Conservation (phyloP, 2,888 invertebrate genomes). For the Nematopogon swammerdamellus region DNA sequence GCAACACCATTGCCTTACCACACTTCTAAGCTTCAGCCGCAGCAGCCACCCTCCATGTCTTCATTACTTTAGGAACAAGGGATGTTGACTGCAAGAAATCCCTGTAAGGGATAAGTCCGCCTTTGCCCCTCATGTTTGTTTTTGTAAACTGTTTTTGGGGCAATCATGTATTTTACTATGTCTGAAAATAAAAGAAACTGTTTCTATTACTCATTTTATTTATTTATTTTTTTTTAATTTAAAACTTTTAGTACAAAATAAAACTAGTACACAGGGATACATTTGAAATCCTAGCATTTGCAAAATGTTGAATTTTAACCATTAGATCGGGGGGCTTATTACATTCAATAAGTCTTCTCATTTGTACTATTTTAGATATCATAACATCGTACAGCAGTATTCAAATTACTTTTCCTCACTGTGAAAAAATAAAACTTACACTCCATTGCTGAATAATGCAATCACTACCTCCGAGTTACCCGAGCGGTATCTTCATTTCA, state of each 20-base stretch:
- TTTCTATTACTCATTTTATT: slow-evolving; percentile 49
- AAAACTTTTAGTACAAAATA: slow-evolving; percentile 59
- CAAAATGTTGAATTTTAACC: slow-evolving; percentile 39
- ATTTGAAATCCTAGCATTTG: slow-evolving; percentile 57
- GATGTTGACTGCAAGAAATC: too few relatives aligned
- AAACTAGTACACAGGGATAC: slow-evolving; percentile 60
- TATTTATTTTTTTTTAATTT: slow-evolving; percentile 18
- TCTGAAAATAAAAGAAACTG: slow-evolving; percentile 3
- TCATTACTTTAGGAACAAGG: too few relatives aligned
- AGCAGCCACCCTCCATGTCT: too few relatives aligned
- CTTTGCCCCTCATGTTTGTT: too few relatives aligned
- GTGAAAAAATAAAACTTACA: slow-evolving; percentile 39
- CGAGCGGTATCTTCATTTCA: slow-evolving; percentile 33
- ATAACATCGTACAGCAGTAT: slow-evolving; percentile 41
- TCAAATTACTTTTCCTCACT: slow-evolving; percentile 42
- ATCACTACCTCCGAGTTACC: slow-evolving; percentile 44
- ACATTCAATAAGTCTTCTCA: slow-evolving; percentile 55
- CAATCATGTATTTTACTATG: too few relatives aligned
- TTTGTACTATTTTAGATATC: slow-evolving; percentile 60
- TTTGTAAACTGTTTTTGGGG: too few relatives aligned
- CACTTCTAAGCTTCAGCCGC: too few relatives aligned
- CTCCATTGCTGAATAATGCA: slow-evolving; percentile 52
- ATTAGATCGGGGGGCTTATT: slow-evolving; percentile 49
- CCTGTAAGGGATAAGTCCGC: too few relatives aligned
- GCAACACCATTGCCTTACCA: too few relatives aligned